Conservation (phyloP, 2,888 invertebrate genomes). For the Phyto melanocephala region DNA sequence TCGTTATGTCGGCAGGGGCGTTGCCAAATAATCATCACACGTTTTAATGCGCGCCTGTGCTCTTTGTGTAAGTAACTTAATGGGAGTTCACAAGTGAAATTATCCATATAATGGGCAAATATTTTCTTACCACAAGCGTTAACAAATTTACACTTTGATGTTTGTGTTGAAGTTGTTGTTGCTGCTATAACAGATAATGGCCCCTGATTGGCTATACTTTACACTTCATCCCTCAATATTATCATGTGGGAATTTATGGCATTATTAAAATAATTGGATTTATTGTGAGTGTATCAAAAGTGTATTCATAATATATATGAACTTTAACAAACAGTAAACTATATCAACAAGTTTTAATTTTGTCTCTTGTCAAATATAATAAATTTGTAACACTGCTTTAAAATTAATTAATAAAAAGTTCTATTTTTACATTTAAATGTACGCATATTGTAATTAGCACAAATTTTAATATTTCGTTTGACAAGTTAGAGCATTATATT, state of each 20-base stretch:
- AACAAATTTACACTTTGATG: slow-evolving; percentile 66
- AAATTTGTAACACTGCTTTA: no score
- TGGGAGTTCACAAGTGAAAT: slow-evolving; percentile 65
- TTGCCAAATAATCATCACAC: slow-evolving; percentile 77
- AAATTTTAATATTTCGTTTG: no score
- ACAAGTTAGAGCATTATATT: no score
- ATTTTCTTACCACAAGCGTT: slow-evolving; percentile 66
- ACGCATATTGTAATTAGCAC: no score
- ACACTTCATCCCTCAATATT: slow-evolving; percentile 3
- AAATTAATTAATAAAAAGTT: no score
- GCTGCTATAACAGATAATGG: slow-evolving; percentile 51
- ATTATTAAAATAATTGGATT: slow-evolving; percentile 62
- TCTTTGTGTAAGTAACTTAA: slow-evolving; percentile 66
- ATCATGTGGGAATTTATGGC: slow-evolving; percentile 56
- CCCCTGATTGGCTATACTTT: slow-evolving; percentile 58
- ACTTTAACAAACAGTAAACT: no score
- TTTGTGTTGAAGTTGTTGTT: slow-evolving; percentile 25
- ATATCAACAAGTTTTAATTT: no score
- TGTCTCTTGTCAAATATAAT: no score
- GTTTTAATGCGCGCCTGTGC: slow-evolving; percentile 71
- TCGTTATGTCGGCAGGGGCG: slow-evolving; percentile 71
- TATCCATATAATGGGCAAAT: slow-evolving; percentile 67
- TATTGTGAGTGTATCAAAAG: slow-evolving; percentile 32
- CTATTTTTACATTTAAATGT: no score
- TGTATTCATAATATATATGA: neutral